phyloP scores from a whole-genome alignment of 2,113 vertebrate species.

The Nesogale talazaci region DNA sequence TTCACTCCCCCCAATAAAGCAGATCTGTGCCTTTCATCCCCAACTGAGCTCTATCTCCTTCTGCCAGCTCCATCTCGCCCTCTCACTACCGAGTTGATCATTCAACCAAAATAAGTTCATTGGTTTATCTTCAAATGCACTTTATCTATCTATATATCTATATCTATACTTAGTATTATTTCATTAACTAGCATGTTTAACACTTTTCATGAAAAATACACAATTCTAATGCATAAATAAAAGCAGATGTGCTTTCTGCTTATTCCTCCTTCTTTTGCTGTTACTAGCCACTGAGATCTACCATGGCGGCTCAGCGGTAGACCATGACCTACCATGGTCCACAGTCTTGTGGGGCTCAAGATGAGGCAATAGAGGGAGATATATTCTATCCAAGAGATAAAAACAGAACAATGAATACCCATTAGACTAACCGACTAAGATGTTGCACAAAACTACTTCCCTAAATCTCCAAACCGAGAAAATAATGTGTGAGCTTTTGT shows the following conservation, averaged over 20 bases:
- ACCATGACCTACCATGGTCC: too few species aligned
- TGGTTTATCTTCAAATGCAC: background rate
- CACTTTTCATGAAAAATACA: background rate
- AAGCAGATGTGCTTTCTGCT: background rate
- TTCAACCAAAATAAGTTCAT: background rate
- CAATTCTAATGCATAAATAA: background rate
- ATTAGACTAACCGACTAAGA: background rate
- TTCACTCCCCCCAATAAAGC: too few species aligned
- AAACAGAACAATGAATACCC: background rate
- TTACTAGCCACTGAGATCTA: background rate
- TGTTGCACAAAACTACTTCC: background rate
- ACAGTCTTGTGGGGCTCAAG: background rate
- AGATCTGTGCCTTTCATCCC: too few species aligned
- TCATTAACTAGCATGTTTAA: background rate
- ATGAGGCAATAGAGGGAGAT: background rate
- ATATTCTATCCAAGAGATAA: background rate
- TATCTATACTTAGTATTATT: slow-evolving; percentile 5
- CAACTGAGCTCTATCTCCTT: too few species aligned
- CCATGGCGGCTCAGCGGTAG: background rate
- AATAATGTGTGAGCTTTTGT: background rate
- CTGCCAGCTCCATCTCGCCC: too few species aligned
- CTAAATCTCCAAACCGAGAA: background rate
- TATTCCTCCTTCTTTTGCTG: background rate
- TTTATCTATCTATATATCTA: too few species aligned
- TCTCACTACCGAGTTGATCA: background rate